A percentile compares a stretch with the other conserved stretches of the same genome.
phyloP scores from a whole-genome alignment of 2,797 vertebrate species.

The Lemur catta region DNA sequence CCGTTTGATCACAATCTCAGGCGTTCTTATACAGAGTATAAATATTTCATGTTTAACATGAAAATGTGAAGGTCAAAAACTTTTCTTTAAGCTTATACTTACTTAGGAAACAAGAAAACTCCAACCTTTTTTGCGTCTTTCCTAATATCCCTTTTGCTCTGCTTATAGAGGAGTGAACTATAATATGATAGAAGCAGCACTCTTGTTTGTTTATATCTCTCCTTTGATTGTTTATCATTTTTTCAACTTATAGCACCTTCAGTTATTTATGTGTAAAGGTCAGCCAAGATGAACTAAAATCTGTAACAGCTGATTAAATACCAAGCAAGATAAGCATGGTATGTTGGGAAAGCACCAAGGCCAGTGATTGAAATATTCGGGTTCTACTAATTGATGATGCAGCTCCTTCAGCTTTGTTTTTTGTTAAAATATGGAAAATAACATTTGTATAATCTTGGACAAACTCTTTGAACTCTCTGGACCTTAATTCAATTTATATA shows the following conservation, averaged over 20 bases:
- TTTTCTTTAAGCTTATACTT: background rate
- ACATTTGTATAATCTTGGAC: background rate
- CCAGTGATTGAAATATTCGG: background rate
- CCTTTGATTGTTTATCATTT: background rate
- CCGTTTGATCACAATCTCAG: background rate
- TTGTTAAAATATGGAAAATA: background rate
- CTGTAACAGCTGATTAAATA: background rate
- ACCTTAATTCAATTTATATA: constrained; percentile 16
- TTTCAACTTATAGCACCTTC: background rate
- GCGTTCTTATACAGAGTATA: background rate
- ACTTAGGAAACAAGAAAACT: background rate
- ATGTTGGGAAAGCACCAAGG: background rate
- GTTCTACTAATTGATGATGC: background rate
- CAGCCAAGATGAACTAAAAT: background rate
- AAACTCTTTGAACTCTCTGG: constrained; percentile 28
- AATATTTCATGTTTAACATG: background rate
- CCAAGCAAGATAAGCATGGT: background rate
- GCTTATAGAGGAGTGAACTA: background rate
- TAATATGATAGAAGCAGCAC: background rate
- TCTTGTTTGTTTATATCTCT: background rate
- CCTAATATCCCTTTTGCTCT: background rate
- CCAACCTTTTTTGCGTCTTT: background rate
- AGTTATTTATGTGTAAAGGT: background rate
- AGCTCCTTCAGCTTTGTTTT: background rate
- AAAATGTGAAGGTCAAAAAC: background rate